Evolutionary conservation across 2,888 invertebrate species (phyloP).

Genomic region (Ellobium chinense): DNA sequence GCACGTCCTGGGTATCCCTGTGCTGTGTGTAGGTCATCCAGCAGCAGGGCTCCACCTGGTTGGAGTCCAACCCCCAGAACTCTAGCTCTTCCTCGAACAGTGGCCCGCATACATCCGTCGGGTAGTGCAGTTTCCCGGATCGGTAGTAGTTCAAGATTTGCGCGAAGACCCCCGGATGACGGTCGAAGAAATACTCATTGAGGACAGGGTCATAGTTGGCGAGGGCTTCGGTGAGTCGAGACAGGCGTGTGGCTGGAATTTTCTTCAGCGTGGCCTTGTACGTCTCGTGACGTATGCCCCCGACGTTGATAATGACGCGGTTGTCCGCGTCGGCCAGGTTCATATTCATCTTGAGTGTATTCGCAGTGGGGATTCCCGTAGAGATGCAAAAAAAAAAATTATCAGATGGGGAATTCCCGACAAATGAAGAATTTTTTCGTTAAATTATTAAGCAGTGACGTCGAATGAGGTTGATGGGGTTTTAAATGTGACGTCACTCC

Average conservation of each 20-base stretch:
- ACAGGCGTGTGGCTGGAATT: conserved; percentile 96
- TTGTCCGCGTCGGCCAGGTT: conserved; percentile 84
- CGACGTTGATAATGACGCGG: conserved; percentile 98
- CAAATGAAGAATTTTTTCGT: too few relatives aligned
- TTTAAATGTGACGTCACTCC: too few relatives aligned
- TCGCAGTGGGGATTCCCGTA: too few relatives aligned
- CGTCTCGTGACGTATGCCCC: conserved; percentile 95
- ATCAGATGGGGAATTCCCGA: too few relatives aligned
- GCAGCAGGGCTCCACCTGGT: conserved; percentile 99
- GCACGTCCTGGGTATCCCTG: conserved; percentile 98
- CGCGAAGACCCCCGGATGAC: conserved; percentile 97
- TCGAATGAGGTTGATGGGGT: too few relatives aligned
- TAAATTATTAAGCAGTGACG: too few relatives aligned
- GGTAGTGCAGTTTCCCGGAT: conserved; percentile 98
- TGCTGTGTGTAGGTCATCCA: conserved; percentile 98
- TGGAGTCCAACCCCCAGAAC: conserved; percentile 99
- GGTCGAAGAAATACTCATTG: conserved; percentile 98
- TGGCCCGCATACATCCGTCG: conserved; percentile 99
- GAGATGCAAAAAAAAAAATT: too few relatives aligned
- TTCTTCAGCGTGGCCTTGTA: conserved; percentile 90
- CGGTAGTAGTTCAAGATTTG: conserved; percentile 97
- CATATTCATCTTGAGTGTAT: conserved; percentile 44
- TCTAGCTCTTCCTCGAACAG: conserved; percentile 99
- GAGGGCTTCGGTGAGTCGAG: conserved; percentile 95
- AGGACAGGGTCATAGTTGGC: conserved; percentile 99